A percentile compares a stretch with the other conserved stretches of the same genome.
These are phyloP conservation scores for Dasypolia templi DNA, from an alignment of 2,888 invertebrate genomes.

Conservation along the genomic window DNA sequence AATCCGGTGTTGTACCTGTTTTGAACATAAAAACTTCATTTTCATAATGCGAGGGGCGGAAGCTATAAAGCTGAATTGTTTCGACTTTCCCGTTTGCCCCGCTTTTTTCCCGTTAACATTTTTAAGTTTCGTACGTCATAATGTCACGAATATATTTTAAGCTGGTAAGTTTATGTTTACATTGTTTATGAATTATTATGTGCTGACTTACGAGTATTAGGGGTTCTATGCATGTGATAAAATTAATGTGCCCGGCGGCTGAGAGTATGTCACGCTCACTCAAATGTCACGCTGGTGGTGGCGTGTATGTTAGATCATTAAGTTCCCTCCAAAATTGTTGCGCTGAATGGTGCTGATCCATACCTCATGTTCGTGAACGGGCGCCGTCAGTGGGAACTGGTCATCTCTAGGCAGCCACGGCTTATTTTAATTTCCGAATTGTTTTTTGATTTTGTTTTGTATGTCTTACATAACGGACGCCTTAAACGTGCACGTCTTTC, in stretches of 20 bases:
- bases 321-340: no score
- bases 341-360: no score
- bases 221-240: conserved; percentile 1
- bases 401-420: no score
- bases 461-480: no score
- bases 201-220: conserved; percentile 28
- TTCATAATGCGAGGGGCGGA: conserved; percentile 87
- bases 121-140: conserved; percentile 63
- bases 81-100: conserved; percentile 76
- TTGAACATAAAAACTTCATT: conserved; percentile 85
- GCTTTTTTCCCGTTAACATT: conserved; percentile 71
- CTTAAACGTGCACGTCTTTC: no score
- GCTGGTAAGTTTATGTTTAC: conserved; percentile 62
- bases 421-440: no score
- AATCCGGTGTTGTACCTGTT: conserved; percentile 70
- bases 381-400: no score
- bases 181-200: conserved; percentile 47
- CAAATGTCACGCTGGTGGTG: no score
- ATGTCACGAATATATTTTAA: conserved; percentile 61
- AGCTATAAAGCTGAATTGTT: conserved; percentile 86
- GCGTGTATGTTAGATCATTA: no score
- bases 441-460: no score
- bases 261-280: no score
- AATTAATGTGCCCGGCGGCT: conserved; percentile 17
- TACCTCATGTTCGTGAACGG: no score